A percentile compares a stretch with the other conserved stretches of the same genome.
Conservation (phyloP, 2,113 vertebrate genomes). For the Gambusia affinis region DNA sequence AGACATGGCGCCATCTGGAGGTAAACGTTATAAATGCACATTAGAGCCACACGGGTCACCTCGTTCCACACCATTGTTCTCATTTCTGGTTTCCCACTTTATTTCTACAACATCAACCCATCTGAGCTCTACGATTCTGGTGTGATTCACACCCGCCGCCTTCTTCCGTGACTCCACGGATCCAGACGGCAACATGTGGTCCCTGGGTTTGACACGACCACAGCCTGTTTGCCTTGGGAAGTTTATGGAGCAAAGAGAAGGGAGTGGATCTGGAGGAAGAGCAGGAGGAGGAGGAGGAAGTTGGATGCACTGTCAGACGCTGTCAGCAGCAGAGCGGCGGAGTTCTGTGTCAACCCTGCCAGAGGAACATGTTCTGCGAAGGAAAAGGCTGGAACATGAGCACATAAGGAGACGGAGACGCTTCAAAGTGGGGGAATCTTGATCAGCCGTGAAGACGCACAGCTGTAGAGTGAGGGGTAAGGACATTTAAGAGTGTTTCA, state of each 20-base stretch:
- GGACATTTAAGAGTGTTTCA: conserved; percentile 6
- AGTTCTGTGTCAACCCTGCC: conserved; percentile 29
- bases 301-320: conserved; percentile 19
- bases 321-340: conserved; percentile 40
- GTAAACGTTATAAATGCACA: background rate
- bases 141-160: conserved; percentile 3
- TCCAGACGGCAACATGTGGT: conserved; percentile 6
- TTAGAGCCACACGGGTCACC: conserved; percentile 18
- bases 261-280: conserved; percentile 48
- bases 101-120: background rate
- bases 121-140: background rate
- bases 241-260: conserved; percentile 47
- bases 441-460: conserved; percentile 36
- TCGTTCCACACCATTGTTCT: conserved; percentile 3
- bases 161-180: conserved; percentile 38
- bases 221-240: conserved; percentile 35
- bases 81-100: conserved; percentile 4
- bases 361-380: conserved; percentile 39
- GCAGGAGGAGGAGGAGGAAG: conserved; percentile 10
- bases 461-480: conserved; percentile 58
- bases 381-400: conserved; percentile 14
- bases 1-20: conserved; percentile 27
- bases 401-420: conserved; percentile 37
- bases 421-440: background rate
- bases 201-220: conserved; percentile 7